A percentile compares a stretch with the other conserved stretches of the same genome.
Evolutionary conservation across 2,797 vertebrate genomes (phyloP).

Genomic region (Denticeps clupeoides): DNA sequence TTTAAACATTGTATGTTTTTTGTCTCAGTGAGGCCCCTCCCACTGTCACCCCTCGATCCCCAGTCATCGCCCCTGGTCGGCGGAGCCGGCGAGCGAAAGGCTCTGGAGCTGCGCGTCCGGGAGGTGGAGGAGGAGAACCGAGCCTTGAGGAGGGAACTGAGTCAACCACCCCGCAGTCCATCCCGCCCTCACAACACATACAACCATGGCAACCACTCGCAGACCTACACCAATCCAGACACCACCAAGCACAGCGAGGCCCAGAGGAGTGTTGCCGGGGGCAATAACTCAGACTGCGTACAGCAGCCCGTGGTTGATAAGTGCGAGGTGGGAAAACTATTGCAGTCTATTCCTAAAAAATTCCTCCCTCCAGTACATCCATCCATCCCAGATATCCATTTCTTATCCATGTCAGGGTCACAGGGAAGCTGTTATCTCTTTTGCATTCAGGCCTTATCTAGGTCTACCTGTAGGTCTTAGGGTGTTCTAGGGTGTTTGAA

Average conservation of each 20-base stretch:
- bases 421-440: no score
- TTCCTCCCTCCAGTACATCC: no score
- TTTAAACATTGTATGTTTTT: no score
- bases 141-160: constrained; percentile 75
- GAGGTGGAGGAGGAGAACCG: constrained; percentile 93
- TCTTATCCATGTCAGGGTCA: no score
- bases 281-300: constrained; percentile 85
- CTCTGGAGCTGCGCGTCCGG: constrained; percentile 77
- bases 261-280: constrained; percentile 61
- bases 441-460: no score
- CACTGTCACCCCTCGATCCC: constrained; percentile 74
- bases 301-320: constrained; percentile 90
- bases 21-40: constrained; percentile 85
- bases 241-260: constrained; percentile 83
- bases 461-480: no score
- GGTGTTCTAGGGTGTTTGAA: no score
- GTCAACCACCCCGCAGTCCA: constrained; percentile 59
- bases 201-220: constrained; percentile 68
- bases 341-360: neutral
- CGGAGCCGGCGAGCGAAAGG: constrained; percentile 66
- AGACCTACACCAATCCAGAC: constrained; percentile 79
- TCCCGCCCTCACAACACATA: constrained; percentile 20
- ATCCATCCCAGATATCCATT: no score
- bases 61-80: constrained; percentile 65
- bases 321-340: constrained; percentile 73